Base-by-base conservation (phyloP, 2,113 vertebrate genomes). In the Motacilla tschutschensis region DNA sequence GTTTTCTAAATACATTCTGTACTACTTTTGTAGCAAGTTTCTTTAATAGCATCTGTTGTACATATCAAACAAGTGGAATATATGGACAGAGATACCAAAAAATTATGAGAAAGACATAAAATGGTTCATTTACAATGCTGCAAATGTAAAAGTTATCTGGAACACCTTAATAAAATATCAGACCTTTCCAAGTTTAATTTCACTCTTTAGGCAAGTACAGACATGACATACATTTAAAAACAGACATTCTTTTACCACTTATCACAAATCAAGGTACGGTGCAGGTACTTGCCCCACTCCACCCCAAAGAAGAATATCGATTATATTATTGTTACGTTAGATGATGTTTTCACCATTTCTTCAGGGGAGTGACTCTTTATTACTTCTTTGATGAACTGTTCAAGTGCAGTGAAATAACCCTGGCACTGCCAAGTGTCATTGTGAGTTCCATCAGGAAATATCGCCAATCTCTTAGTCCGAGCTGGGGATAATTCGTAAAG, bases 391-490 rank as follows among this genome's bases (percentile, higher is more conserved):
- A 99, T 98, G 95, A 99, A 99, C 94, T 99, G 99, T 97, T 99
- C 99, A 31, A 99, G 97, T 73, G 98, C 98, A 65, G 98, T 96
- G 79, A 99, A 99, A 96, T 99, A 99, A 81, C 98, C 99, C 94
- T 99, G 99, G 96, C 99, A 99, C 96, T 99, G 99, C 99, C 99
- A 99, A 5, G 99, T 99, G 95, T 99, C 99, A 33, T 99, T 99
- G 94, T 99, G 99, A 24, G 99, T 99, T 62, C 99, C 99, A 62
- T 99, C 99, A 19, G 98, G 98, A 94, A 99, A 99, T 91, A 99
- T 99, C 8, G 98, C 99, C 86, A 99, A 89, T 91, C 98, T 98
- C 94, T 99, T 99, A 99, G 99, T 99, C 98, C 98, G 98, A 51
- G 99, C 97, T 5, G 99, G 98, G 33, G 99, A 99, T 79, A 99